Base-by-base conservation (phyloP, 2,888 invertebrate species). In the Bedellia somnulentella region DNA sequence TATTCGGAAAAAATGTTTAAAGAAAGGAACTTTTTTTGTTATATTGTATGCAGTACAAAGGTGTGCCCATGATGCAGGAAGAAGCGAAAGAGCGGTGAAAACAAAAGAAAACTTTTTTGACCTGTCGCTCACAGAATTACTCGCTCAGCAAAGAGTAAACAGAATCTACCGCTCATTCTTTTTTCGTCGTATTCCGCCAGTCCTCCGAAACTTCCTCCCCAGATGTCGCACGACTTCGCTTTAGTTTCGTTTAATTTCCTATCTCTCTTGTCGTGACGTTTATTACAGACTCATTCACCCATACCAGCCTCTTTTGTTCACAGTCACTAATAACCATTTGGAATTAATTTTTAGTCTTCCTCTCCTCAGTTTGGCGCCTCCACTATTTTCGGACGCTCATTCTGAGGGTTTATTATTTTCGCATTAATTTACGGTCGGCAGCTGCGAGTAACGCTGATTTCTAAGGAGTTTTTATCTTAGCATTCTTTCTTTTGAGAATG, bases 211-310 rank as follows among this genome's bases (percentile, higher is more conserved):
- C 44, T 58, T 56, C 43, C 47, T 51, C 57, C 61, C 56, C 46
- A 55, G 59, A 59, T 58, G 56, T 50, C 51, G 55, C 58, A 56
- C 56, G 59, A 47, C 56, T 66, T 59, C 54, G 56, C 60, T 67
- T 63, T 68, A 71, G 70, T 71, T 71, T 66, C 58, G 54, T 70
- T 70, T 68, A 66, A 70, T 68, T 70, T 68, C 63, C 68, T 64
- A 64, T 67, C 63, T 63, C 52, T 58, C 57, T 58, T 58, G 56
- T 52, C 58, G 51, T 63, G 66, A 67, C 68, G 61, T 67, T 68
- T 68, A 66, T 68, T 70, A 58, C 55, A 42, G 47, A 44, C 44
- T 41, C 42, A 40, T 47, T 50, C 56, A 56, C 59, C 45, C 60
- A 59, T 54, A 55, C 58, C 49, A 44, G 43, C 43, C 42, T 42